These are phyloP conservation scores for Melopsittacus undulatus DNA, from an alignment of 2,797 vertebrate genomes.

Conservation along the genomic window DNA sequence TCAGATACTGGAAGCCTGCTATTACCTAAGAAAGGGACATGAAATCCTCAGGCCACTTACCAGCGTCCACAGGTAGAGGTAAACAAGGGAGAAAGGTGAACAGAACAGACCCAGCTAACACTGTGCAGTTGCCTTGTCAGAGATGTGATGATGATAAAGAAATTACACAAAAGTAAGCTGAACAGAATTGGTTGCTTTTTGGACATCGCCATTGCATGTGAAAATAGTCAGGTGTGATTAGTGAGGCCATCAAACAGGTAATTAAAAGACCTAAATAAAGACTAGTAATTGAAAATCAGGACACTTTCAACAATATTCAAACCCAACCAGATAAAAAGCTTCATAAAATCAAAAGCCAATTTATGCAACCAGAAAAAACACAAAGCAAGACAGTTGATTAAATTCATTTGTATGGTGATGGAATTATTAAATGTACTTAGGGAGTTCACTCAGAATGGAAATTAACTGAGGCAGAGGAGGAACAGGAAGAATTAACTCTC, in stretches of 20 bases:
- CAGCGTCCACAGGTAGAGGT: not conserved
- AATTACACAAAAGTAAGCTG: not conserved
- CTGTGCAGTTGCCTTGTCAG: not conserved
- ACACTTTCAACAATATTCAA: not conserved
- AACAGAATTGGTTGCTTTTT: not conserved
- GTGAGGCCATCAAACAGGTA: not conserved
- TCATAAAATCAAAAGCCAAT: not conserved
- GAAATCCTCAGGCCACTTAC: not conserved
- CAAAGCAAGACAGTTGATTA: not conserved
- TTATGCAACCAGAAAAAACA: not conserved
- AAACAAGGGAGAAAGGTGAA: not conserved
- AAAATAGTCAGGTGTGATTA: not conserved
- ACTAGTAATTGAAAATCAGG: not conserved
- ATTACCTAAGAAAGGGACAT: not conserved
- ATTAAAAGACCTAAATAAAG: not conserved
- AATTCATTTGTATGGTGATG: not conserved
- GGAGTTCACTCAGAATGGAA: not conserved
- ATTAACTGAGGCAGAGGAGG: not conserved
- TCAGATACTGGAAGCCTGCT: too few relatives aligned
- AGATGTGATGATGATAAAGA: not conserved
- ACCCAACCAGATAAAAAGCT: not conserved
- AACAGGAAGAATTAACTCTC: not conserved
- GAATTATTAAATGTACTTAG: not conserved
- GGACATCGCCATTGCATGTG: not conserved
- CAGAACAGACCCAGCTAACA: not conserved